phyloP scores from a whole-genome alignment of 2,888 invertebrate species.

The Nipponacmea schrenckii region DNA sequence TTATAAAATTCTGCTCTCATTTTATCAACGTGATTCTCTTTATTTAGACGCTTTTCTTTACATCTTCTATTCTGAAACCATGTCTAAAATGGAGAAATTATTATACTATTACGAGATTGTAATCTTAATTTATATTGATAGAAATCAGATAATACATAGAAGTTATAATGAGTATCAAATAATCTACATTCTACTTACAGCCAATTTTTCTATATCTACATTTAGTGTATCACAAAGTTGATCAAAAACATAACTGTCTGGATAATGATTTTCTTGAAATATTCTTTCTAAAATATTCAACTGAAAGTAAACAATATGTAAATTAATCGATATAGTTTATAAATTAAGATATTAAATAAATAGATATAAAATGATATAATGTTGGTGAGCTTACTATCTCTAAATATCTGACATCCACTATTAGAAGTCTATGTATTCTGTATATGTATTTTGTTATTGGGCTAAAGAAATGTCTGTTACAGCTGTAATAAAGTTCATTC shows the following conservation, averaged over 20 bases:
- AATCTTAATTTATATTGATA: neutral
- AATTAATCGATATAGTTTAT: too few species aligned
- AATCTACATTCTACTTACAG: neutral
- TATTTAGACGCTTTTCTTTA: constrained; percentile 3
- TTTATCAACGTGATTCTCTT: neutral
- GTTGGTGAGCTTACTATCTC: too few species aligned
- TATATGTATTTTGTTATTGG: too few species aligned
- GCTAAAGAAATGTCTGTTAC: too few species aligned
- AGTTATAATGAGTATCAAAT: too few species aligned
- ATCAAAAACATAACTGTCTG: neutral
- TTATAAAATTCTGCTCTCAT: neutral
- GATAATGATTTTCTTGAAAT: constrained; percentile 2
- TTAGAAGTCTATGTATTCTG: too few species aligned
- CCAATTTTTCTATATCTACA: neutral
- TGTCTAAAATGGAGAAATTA: neutral
- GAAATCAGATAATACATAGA: too few species aligned
- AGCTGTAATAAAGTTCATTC: too few species aligned
- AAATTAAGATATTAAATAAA: too few species aligned
- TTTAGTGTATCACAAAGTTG: neutral
- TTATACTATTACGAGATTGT: neutral
- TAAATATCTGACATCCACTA: too few species aligned
- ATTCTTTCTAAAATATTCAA: neutral
- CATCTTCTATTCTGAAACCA: constrained; percentile 6
- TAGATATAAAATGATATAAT: too few species aligned
- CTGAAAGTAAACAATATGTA: neutral